Evolutionary conservation across 2,797 vertebrate species (phyloP).

Genomic region (Rhinoraja longicauda): DNA sequence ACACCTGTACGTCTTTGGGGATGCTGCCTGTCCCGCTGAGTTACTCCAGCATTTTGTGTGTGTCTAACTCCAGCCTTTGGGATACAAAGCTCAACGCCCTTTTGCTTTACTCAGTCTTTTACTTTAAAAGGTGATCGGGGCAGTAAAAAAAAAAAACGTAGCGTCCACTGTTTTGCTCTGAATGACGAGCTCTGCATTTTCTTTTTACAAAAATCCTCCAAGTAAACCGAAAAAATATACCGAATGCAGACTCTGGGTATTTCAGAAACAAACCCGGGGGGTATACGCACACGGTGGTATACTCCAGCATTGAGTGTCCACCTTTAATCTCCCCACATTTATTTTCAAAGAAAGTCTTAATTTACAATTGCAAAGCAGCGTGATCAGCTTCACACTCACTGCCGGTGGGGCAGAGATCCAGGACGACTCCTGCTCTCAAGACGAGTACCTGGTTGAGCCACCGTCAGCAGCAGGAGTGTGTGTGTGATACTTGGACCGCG

Average conservation of each 20-base stretch:
- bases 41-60: too few species aligned
- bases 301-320: too few species aligned
- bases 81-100: not conserved
- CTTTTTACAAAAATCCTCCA: not conserved
- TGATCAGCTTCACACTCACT: slow-evolving; percentile 8
- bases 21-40: too few species aligned
- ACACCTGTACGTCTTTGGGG: too few species aligned
- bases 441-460: too few species aligned
- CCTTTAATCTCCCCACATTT: slow-evolving; percentile 29
- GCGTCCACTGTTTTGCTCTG: not conserved
- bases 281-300: too few species aligned
- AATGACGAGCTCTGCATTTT: not conserved
- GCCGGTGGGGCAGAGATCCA: too few species aligned
- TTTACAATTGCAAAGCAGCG: slow-evolving; percentile 12
- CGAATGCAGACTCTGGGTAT: not conserved
- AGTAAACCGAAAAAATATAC: not conserved
- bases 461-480: not conserved
- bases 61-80: not conserved
- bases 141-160: not conserved
- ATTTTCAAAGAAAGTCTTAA: slow-evolving; percentile 30
- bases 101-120: not conserved
- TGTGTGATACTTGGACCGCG: not conserved
- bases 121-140: not conserved
- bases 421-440: not conserved
- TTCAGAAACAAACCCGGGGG: not conserved